A percentile compares a stretch with the other conserved stretches of the same genome.
phyloP scores from a whole-genome alignment of 1,140 invertebrate species.

The Rhopalosiphum padi region DNA sequence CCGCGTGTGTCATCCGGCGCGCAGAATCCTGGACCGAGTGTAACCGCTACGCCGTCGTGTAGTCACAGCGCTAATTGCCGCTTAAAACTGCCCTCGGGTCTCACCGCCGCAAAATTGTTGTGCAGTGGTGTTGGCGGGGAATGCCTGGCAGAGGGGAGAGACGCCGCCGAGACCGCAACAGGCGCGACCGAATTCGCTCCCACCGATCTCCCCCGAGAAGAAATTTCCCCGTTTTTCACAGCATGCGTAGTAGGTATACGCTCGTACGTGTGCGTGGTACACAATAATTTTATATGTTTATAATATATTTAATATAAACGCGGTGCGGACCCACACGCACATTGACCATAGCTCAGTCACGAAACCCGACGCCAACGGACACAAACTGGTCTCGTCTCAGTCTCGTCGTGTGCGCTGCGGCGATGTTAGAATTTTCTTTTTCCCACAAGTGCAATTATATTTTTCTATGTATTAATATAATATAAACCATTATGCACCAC shows the following conservation, averaged over 20 bases:
- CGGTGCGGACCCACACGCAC: neutral
- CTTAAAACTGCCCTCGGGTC: constrained; percentile 18
- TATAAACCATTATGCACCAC: neutral
- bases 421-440: neutral
- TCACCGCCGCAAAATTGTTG: neutral
- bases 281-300: neutral
- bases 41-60: neutral
- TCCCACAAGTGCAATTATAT: neutral
- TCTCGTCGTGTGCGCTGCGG: neutral
- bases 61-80: constrained; percentile 40
- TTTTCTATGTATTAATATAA: neutral
- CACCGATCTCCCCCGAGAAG: neutral
- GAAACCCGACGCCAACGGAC: constrained; percentile 3
- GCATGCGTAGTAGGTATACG: no score
- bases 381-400: neutral
- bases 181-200: neutral
- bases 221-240: constrained; percentile 24
- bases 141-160: neutral
- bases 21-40: neutral
- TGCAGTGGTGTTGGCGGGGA: neutral
- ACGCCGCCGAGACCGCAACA: constrained; percentile 25
- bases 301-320: neutral
- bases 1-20: neutral
- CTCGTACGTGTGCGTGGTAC: neutral
- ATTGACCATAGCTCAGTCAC: constrained; percentile 35